phyloP scores from a whole-genome alignment of 2,888 invertebrate genomes.

The Bursaphelenchus okinawaensis region DNA sequence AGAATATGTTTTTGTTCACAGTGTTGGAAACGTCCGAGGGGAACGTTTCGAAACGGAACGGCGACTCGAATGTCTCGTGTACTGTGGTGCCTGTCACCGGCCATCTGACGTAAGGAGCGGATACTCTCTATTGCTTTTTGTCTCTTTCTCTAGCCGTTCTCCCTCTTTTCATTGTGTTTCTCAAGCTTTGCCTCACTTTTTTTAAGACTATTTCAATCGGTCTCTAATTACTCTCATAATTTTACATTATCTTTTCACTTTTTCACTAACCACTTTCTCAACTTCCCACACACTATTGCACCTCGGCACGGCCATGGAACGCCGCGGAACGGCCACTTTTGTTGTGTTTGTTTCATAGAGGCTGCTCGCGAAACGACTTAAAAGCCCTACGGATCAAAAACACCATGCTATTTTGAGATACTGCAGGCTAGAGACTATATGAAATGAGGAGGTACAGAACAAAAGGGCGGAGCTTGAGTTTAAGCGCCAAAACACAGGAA shows the following conservation, averaged over 20 bases:
- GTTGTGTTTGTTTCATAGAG: not conserved
- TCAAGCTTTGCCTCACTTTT: not conserved
- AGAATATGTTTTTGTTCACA: no score
- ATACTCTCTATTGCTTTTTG: not conserved
- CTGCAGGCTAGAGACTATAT: not conserved
- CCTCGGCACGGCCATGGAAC: not conserved
- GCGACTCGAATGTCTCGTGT: not conserved
- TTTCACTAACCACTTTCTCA: not conserved
- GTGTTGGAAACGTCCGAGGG: not conserved
- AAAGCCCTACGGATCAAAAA: no score
- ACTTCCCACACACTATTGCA: not conserved
- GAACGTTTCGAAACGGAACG: not conserved
- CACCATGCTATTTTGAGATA: no score
- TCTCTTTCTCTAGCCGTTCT: not conserved
- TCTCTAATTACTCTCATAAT: not conserved
- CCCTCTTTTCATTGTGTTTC: not conserved
- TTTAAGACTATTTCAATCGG: not conserved
- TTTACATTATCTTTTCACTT: not conserved
- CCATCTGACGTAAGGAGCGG: not conserved
- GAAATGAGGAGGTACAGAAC: not conserved
- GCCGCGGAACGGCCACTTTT: not conserved
- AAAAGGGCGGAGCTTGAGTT: not conserved
- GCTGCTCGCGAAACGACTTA: not conserved
- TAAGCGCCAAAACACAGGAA: not conserved
- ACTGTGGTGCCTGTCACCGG: not conserved